Evolutionary conservation across 2,797 vertebrate genomes (phyloP).

Genomic region (Garrulus glandarius): DNA sequence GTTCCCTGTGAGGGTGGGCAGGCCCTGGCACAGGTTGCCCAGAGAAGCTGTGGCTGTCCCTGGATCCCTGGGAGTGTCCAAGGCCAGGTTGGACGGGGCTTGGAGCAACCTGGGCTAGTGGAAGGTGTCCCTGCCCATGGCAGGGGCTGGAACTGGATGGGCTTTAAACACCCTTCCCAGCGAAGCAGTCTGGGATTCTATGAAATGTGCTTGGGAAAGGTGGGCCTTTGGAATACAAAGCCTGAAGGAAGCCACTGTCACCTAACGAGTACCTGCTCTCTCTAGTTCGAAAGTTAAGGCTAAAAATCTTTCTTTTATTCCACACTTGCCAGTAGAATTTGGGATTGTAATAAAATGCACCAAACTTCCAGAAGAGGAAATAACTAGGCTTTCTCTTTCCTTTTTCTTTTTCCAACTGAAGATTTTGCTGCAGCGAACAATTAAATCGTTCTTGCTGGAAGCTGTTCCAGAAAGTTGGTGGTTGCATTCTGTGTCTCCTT

Average conservation of each 20-base stretch:
- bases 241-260: neutral
- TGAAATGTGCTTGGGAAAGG: neutral
- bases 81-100: accelerated
- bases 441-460: neutral
- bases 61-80: neutral
- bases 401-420: neutral
- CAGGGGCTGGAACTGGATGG: accelerated
- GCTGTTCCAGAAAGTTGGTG: neutral
- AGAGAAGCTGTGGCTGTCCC: neutral
- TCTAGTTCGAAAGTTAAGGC: neutral
- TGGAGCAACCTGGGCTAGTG: accelerated
- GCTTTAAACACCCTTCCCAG: neutral
- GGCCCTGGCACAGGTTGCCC: accelerated
- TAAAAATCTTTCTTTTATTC: neutral
- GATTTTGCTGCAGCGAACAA: neutral
- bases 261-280: neutral
- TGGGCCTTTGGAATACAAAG: neutral
- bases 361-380: neutral
- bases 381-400: neutral
- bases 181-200: accelerated
- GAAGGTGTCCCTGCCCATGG: accelerated
- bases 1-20: accelerated
- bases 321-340: neutral
- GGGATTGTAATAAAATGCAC: neutral
- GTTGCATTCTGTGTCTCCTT: neutral